Conservation (phyloP, 2,888 invertebrate genomes). For the Hedya salicella region DNA sequence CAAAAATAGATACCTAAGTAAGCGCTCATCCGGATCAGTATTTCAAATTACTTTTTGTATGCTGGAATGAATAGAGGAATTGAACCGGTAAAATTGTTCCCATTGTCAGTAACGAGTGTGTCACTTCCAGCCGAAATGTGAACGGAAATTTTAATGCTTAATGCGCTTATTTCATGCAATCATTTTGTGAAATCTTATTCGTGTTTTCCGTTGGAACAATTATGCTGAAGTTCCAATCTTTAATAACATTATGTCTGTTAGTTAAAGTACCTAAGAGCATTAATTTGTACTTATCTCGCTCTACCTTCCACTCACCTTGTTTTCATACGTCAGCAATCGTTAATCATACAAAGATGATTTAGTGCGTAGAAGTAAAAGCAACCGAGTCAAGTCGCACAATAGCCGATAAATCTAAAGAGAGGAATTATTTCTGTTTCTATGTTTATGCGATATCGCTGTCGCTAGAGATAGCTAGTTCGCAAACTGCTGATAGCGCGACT, state of each 20-base stretch:
- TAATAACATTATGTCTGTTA: constrained; percentile 12
- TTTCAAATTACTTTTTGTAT: constrained; percentile 81
- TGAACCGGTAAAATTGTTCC: constrained; percentile 76
- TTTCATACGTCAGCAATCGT: constrained; percentile 67
- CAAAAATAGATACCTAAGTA: constrained; percentile 63
- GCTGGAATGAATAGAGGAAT: constrained; percentile 76
- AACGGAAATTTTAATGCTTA: constrained; percentile 56
- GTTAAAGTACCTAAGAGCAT: constrained; percentile 24
- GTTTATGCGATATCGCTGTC: constrained; percentile 74
- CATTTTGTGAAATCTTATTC: constrained; percentile 9
- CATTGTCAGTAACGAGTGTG: constrained; percentile 77
- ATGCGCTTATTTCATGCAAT: constrained; percentile 39
- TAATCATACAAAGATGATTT: constrained; percentile 77
- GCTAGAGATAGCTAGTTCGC: constrained; percentile 71
- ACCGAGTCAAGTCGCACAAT: constrained; percentile 73
- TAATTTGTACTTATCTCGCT: constrained; percentile 39
- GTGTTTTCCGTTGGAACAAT: constrained; percentile 22
- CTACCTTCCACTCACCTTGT: constrained; percentile 55
- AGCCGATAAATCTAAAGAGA: constrained; percentile 80
- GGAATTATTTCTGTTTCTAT: constrained; percentile 79
- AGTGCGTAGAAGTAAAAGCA: constrained; percentile 75
- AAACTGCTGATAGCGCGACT: constrained; percentile 72
- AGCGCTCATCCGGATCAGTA: constrained; percentile 74
- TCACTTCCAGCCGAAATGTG: constrained; percentile 75
- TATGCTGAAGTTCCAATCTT: constrained; percentile 7